Percentiles rank a stretch among this genome's conserved stretches.
Conservation (phyloP, 1,140 invertebrate genomes). For the Sycophaga agraensis region DNA sequence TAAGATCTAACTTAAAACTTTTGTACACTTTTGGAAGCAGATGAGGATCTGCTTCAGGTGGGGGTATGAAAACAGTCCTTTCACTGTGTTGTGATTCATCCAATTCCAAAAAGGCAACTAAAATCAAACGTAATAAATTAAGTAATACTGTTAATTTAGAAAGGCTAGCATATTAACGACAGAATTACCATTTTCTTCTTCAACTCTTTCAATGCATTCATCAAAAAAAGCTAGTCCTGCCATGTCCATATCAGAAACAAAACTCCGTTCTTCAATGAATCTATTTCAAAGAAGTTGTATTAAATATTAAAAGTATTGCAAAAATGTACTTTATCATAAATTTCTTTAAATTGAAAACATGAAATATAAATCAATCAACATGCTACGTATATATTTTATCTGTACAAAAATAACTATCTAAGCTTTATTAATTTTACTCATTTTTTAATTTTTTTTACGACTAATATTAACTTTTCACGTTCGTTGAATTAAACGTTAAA, state of each 20-base stretch:
- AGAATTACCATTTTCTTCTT: constrained; percentile 62
- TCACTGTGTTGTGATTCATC: constrained; percentile 79
- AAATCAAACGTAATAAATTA: neutral
- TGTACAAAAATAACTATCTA: too few relatives aligned
- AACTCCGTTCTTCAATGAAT: constrained; percentile 98
- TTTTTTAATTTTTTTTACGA: too few relatives aligned
- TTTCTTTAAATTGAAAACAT: too few relatives aligned
- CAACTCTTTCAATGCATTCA: constrained; percentile 86
- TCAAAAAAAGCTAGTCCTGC: constrained; percentile 92
- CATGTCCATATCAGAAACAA: constrained; percentile 94
- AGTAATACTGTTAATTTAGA: neutral
- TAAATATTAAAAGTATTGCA: neutral
- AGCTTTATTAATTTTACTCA: too few relatives aligned
- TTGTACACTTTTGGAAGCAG: constrained; percentile 48
- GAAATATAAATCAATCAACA: too few relatives aligned
- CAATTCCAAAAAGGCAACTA: constrained; percentile 69
- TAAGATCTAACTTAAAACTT: constrained; percentile 61
- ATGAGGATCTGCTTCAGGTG: constrained; percentile 76
- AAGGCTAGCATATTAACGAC: neutral
- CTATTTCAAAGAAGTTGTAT: constrained; percentile 50
- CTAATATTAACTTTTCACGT: too few relatives aligned
- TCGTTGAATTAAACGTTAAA: too few relatives aligned
- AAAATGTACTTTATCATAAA: too few relatives aligned
- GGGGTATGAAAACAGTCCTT: constrained; percentile 91
- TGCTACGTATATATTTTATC: too few relatives aligned